A percentile compares a stretch with the other conserved stretches of the same genome.
phyloP scores from a whole-genome alignment of 2,113 vertebrate species.

The Struthidea cinerea region DNA sequence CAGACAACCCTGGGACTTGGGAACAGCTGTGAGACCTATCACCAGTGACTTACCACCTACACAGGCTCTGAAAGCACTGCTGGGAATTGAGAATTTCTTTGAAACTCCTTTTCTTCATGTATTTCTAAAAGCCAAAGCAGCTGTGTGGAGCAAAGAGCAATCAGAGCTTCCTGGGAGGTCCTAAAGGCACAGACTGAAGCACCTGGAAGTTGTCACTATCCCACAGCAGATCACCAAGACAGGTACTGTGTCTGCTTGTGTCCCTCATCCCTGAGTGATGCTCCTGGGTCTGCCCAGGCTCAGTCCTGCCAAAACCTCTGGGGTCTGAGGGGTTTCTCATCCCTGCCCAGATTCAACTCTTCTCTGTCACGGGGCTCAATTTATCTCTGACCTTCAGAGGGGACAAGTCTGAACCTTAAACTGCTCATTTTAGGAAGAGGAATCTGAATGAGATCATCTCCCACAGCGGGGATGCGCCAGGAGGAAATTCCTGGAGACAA shows the following conservation, averaged over 20 bases:
- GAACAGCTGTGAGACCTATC: background rate
- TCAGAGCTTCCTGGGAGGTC: background rate
- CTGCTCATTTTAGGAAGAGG: background rate
- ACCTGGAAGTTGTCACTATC: background rate
- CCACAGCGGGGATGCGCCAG: background rate
- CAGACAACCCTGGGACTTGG: background rate
- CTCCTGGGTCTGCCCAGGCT: background rate
- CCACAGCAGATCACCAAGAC: background rate
- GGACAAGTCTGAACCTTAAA: background rate
- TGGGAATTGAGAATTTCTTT: background rate
- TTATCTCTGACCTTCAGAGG: background rate
- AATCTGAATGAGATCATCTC: background rate
- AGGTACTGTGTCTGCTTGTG: rapidly evolving
- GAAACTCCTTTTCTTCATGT: background rate
- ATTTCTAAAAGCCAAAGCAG: background rate
- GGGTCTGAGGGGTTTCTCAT: background rate
- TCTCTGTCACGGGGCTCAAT: background rate
- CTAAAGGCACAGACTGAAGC: background rate
- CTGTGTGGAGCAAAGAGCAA: background rate
- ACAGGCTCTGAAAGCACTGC: background rate
- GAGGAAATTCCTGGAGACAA: background rate
- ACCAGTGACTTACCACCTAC: background rate
- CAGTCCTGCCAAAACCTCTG: background rate
- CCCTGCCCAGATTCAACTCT: background rate
- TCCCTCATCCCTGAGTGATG: background rate